Base-by-base conservation (phyloP, 37 sponge, comb jelly and placozoan genomes). In the Axinella damicornis region DNA sequence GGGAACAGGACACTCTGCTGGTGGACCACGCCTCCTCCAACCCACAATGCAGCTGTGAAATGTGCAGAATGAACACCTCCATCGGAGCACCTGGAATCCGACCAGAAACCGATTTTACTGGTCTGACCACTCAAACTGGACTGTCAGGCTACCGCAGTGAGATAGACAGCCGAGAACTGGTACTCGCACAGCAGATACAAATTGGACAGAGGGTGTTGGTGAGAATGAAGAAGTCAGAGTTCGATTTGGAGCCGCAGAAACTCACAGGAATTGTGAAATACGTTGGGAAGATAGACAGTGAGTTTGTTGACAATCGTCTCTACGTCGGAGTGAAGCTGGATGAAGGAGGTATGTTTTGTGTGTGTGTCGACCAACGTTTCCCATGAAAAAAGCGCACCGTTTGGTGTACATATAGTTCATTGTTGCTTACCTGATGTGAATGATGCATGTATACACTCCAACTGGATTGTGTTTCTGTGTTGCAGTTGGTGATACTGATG, bases 281-380 rank as follows among this genome's bases (percentile, higher is more conserved):
- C 64, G 82, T 96, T 36, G 97, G 97, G 1, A 93, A 88, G 65
- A 80, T 96, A 35, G 97, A 96, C 85, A 96, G 94, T 31, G 95
- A 88, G 53, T 96, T 79, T 86, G 74, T 96, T 31, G 97, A 96
- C 79, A 94, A 85, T 60, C 77, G 92, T 30, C 64, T 94, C 18
- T 94, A 92, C 69, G 97, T 94, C 31, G 97, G 97, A 53, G 85
- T 97, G 53, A 91, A 92, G 68, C 78, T 97, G 63, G 97, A 97
- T 77, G 91, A 91, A 82, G 90, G 93, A 79, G 90, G 96, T 89
- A 57, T 36, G 78, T 34, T 35, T 19, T 46, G 46, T 46, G 46
- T 46, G 46, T 46, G 46, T 69, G 22, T 32, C n/a, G n/a, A n/a
- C n/a, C n/a, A n/a, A n/a, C n/a, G n/a, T n/a, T n/a, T n/a, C n/a